Percentiles rank a stretch among this genome's conserved stretches.
Evolutionary conservation across 2,113 vertebrate genomes (phyloP).

Genomic region (Heliornis fulica): DNA sequence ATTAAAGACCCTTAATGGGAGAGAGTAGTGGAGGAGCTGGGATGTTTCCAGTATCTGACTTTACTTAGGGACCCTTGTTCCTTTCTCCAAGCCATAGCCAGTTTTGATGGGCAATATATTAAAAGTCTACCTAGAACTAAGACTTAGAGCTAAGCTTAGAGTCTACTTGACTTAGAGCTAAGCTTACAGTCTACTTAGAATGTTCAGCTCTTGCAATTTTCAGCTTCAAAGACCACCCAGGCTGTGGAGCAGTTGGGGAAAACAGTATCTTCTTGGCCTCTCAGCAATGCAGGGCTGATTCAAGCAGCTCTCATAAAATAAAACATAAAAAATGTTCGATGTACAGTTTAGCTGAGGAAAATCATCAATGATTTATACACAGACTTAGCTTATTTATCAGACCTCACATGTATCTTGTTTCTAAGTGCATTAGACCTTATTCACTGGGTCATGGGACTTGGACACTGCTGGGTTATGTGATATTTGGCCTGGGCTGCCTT

Average conservation of each 20-base stretch:
- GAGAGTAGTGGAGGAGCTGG: background rate
- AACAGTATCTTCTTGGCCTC: background rate
- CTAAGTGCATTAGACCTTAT: background rate
- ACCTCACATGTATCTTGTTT: background rate
- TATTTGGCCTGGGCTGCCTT: background rate
- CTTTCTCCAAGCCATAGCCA: background rate
- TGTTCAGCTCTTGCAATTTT: background rate
- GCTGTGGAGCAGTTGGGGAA: background rate
- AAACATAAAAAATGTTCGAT: background rate
- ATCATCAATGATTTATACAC: background rate
- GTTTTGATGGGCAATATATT: background rate
- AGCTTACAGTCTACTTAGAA: too few relatives aligned
- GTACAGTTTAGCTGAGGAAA: background rate
- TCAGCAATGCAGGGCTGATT: background rate
- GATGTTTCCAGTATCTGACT: background rate
- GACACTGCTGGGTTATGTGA: background rate
- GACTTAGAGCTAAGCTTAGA: background rate
- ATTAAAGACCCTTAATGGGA: background rate
- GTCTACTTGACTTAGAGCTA: background rate
- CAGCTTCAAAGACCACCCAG: background rate
- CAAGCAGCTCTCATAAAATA: background rate
- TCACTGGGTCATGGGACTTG: background rate
- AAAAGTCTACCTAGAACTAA: background rate
- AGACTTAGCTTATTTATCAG: background rate
- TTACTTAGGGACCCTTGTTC: background rate